Conservation (phyloP, 2,113 vertebrate genomes). For the Regulus satrapa region DNA sequence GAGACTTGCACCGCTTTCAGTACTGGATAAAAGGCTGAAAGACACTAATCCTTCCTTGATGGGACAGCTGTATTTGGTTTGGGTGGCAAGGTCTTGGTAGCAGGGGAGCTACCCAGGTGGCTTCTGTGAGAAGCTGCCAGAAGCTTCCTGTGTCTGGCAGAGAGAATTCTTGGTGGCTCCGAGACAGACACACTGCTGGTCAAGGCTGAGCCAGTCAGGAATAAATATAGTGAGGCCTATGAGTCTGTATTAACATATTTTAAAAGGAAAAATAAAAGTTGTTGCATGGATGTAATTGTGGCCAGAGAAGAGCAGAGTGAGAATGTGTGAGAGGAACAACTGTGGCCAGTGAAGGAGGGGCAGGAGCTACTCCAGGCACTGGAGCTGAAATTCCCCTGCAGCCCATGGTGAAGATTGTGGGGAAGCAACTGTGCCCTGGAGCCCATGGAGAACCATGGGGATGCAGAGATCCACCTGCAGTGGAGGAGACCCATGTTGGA, state of each 20-base stretch:
- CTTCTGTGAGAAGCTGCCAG: neutral
- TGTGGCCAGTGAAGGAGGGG: neutral
- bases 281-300: neutral
- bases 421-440: neutral
- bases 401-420: neutral
- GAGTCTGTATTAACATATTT: neutral
- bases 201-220: neutral
- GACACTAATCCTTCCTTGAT: neutral
- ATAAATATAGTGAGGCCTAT: neutral
- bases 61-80: neutral
- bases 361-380: neutral
- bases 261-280: neutral
- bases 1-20: neutral
- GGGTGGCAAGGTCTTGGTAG: neutral
- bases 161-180: neutral
- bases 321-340: neutral
- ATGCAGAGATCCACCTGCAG: neutral
- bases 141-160: neutral
- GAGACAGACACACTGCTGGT: fast-evolving
- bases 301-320: neutral
- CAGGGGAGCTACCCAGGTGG: neutral
- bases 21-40: neutral
- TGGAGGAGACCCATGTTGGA: fast-evolving
- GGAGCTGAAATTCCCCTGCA: neutral
- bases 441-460: neutral